Evolutionary conservation across 2,113 vertebrate species (phyloP).

Genomic region (Myrmecophaga tridactyla): DNA sequence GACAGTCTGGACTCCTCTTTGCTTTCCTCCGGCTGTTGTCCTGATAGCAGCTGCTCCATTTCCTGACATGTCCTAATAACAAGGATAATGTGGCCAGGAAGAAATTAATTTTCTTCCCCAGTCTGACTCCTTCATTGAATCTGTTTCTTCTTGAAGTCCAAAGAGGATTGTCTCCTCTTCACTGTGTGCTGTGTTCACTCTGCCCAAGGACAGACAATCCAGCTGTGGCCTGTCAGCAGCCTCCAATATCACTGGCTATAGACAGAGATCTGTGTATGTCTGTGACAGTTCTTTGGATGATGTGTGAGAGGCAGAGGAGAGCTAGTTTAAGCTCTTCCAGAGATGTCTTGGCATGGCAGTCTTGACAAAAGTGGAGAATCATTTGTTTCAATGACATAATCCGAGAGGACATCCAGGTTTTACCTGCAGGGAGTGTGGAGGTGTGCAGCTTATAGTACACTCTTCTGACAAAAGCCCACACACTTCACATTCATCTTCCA

Average conservation of each 20-base stretch:
- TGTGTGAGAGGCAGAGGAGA: background rate
- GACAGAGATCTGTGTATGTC: background rate
- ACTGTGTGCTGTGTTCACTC: background rate
- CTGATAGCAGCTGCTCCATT: conserved; percentile 51
- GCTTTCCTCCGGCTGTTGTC: conserved; percentile 49
- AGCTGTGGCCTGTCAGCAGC: conserved; percentile 37
- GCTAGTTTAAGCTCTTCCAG: background rate
- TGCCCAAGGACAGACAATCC: conserved; percentile 56
- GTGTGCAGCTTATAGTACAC: conserved; percentile 50
- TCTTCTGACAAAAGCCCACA: conserved; percentile 56
- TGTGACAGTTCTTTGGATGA: conserved; percentile 47
- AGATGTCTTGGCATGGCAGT: conserved; percentile 48
- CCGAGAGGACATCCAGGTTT: conserved; percentile 44
- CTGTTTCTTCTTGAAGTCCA: conserved; percentile 56
- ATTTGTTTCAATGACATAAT: conserved; percentile 53
- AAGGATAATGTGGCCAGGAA: conserved; percentile 52
- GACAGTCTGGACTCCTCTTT: conserved; percentile 16
- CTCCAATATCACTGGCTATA: conserved; percentile 30
- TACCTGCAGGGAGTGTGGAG: conserved; percentile 72
- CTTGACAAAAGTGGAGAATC: conserved; percentile 56
- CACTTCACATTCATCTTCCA: conserved; percentile 66
- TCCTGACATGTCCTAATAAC: conserved; percentile 69
- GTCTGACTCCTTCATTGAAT: conserved; percentile 60
- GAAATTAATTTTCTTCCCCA: conserved; percentile 55
- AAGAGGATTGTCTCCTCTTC: conserved; percentile 44